These are phyloP conservation scores for Galeopterus variegatus DNA, from an alignment of 2,113 vertebrate genomes.

Conservation along the genomic window DNA sequence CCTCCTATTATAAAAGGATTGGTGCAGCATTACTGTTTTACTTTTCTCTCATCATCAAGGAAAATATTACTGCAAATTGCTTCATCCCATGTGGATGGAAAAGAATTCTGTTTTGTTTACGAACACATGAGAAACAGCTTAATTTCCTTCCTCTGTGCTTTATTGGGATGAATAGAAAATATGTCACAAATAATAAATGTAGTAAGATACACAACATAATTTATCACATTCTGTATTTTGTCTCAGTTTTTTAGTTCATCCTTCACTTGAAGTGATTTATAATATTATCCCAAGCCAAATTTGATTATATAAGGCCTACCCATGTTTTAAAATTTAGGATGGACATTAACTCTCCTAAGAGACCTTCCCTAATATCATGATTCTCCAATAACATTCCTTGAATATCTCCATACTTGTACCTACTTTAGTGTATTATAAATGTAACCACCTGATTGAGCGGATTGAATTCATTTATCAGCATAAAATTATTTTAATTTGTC, in stretches of 20 bases:
- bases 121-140: not conserved
- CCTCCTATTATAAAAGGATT: not conserved
- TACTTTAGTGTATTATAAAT: not conserved
- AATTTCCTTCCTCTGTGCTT: slow-evolving; percentile 31
- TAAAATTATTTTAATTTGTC: not conserved
- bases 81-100: not conserved
- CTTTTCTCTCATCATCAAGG: not conserved
- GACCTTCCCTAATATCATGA: not conserved
- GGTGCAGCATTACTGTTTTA: not conserved
- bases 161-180: slow-evolving; percentile 22
- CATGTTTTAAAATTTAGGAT: not conserved
- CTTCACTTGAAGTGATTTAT: not conserved
- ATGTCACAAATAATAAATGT: slow-evolving; percentile 8
- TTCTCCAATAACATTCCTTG: not conserved
- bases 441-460: not conserved
- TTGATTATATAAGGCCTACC: not conserved
- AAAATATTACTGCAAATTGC: not conserved
- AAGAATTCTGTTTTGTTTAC: slow-evolving; percentile 24
- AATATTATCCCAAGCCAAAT: not conserved
- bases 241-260: not conserved
- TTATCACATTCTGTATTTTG: not conserved
- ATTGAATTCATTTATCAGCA: not conserved
- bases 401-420: not conserved
- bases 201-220: not conserved
- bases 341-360: not conserved